These are phyloP conservation scores for Rousettus leschenaultii DNA, from an alignment of 2,113 vertebrate genomes.

Conservation along the genomic window DNA sequence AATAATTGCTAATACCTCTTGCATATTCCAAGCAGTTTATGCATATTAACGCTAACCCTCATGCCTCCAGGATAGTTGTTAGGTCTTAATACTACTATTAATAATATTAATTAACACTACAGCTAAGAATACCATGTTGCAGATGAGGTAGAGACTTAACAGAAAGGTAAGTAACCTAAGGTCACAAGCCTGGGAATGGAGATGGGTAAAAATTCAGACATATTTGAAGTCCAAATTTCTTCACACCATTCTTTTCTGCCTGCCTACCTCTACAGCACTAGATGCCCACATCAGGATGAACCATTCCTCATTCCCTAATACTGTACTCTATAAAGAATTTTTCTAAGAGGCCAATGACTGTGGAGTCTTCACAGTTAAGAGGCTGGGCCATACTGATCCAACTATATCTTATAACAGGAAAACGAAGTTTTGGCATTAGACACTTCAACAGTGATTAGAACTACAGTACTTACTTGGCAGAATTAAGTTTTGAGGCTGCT, in stretches of 20 bases:
- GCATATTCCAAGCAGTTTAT: neutral
- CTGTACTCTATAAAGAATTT: neutral
- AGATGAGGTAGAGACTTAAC: neutral
- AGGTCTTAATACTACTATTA: neutral
- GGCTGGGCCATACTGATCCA: neutral
- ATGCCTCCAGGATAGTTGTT: neutral
- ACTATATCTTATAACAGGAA: neutral
- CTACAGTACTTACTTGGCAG: slow-evolving; percentile 28
- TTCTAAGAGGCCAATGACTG: neutral
- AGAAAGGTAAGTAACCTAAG: neutral
- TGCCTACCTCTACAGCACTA: too few relatives aligned
- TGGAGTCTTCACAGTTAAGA: neutral
- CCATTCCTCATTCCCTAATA: neutral
- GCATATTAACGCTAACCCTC: neutral
- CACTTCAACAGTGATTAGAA: slow-evolving; percentile 5
- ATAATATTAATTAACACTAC: neutral
- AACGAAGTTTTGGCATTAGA: neutral
- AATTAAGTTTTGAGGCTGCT: slow-evolving; percentile 51
- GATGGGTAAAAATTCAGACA: neutral
- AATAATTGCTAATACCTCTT: neutral
- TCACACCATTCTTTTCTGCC: neutral
- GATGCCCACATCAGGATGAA: neutral
- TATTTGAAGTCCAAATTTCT: neutral
- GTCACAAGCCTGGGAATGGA: neutral
- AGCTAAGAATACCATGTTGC: neutral